A percentile compares a stretch with the other conserved stretches of the same genome.
phyloP scores from a whole-genome alignment of 35 echinoderm and acorn worm species.

The Holothuria glaberrima region DNA sequence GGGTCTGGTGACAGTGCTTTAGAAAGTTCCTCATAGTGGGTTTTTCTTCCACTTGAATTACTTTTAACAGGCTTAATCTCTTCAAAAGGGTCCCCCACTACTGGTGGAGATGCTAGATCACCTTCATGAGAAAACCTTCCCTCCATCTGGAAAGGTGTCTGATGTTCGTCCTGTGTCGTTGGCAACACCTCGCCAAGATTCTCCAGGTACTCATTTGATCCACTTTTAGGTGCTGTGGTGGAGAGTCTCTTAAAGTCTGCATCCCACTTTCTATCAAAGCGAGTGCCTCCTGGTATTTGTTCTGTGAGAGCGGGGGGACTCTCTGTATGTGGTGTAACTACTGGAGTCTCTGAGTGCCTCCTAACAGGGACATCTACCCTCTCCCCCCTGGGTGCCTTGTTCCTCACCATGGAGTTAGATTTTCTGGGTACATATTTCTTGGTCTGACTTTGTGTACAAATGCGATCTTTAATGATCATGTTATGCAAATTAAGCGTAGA shows the following conservation, averaged over 20 bases:
- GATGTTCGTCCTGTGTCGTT: neutral
- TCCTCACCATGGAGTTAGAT: neutral
- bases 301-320: neutral
- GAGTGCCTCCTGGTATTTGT: neutral
- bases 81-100: neutral
- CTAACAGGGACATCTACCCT: neutral
- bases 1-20: slow-evolving; percentile 45
- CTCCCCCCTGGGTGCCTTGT: neutral
- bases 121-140: neutral
- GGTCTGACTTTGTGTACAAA: slow-evolving; percentile 48
- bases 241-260: slow-evolving; percentile 43
- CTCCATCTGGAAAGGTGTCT: neutral
- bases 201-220: slow-evolving; percentile 48
- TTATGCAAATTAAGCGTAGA: slow-evolving; percentile 59
- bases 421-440: slow-evolving; percentile 26
- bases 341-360: slow-evolving; percentile 16
- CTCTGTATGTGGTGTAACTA: neutral
- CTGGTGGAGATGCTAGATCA: neutral
- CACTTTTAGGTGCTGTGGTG: slow-evolving; percentile 1
- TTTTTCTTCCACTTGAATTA: neutral
- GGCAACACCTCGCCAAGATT: neutral
- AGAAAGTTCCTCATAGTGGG: slow-evolving; percentile 44
- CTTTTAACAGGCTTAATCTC: neutral
- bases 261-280: slow-evolving; percentile 17
- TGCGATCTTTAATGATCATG: slow-evolving; percentile 64